Evolutionary conservation across 1,140 invertebrate genomes (phyloP).

Genomic region (Micrasema minimum): DNA sequence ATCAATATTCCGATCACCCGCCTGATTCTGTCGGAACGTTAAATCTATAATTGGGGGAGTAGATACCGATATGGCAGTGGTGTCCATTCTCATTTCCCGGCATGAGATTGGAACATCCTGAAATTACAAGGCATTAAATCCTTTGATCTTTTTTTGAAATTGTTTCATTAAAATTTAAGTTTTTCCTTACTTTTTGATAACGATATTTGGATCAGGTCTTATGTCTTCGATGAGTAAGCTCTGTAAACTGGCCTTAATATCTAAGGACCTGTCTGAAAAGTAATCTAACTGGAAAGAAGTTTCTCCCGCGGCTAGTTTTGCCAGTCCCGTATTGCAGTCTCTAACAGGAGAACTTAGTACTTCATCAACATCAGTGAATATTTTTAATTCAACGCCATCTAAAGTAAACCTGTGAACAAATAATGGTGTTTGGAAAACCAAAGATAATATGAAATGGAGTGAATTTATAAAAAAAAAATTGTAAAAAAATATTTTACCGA

Average conservation of each 20-base stretch:
- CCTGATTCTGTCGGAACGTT: constrained; percentile 71
- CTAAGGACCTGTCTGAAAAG: constrained; percentile 77
- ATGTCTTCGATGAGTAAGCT: constrained; percentile 78
- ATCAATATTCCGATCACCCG: constrained; percentile 74
- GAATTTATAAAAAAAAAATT: neutral
- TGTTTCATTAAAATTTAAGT: neutral
- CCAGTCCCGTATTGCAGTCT: constrained; percentile 77
- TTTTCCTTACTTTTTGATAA: constrained; percentile 72
- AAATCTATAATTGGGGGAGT: constrained; percentile 76
- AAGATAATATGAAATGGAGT: constrained; percentile 11
- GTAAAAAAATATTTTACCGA: constrained; percentile 56
- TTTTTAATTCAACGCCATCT: constrained; percentile 75
- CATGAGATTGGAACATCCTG: constrained; percentile 77
- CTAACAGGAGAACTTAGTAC: constrained; percentile 79
- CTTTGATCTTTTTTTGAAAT: neutral
- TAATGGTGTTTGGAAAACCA: neutral
- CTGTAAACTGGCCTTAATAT: constrained; percentile 78
- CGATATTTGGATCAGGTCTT: constrained; percentile 71
- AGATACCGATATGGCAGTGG: constrained; percentile 72
- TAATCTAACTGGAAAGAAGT: constrained; percentile 71
- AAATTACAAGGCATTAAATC: constrained; percentile 49
- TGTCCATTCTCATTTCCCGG: constrained; percentile 69
- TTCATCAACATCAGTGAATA: constrained; percentile 81
- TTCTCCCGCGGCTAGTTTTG: constrained; percentile 79
- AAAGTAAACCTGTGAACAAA: constrained; percentile 70